Evolutionary conservation across 2,888 invertebrate genomes (phyloP), one percentile per base, ranked within the genome.

Genomic region (Clitarchus hookeri): DNA sequence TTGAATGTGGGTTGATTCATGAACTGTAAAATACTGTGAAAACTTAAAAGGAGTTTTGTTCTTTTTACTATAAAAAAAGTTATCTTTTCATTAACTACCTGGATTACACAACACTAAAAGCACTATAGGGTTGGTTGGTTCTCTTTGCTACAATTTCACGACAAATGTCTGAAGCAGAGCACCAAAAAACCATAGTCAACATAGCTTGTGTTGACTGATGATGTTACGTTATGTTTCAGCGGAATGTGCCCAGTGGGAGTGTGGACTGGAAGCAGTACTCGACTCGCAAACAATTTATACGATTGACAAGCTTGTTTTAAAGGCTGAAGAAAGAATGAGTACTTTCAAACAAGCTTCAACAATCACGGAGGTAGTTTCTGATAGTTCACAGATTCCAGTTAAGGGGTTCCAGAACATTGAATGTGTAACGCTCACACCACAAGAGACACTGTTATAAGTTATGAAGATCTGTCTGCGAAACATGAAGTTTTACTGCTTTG

Each of bases 221-320:
- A 36, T 36, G 36, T 1, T 36, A 36, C 4, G 36, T 36, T 48
- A 23, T 65, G 65, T 65, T 65, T 3, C 65, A 65, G 65, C 16
- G 65, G 65, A 65, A 65, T 65, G 65, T 65, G 65, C 65, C 65
- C 65, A 65, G 65, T 65, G 65, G 65, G 65, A 65, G 65, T 65
- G 65, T n/a, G 65, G 16, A 65, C 19, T 65, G 65, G 23, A 65
- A 65, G 65, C 65, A 65, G 19, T 65, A n/a, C 65, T 65, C 23
- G 16, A 65, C 65, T 23, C 65, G 16, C 11, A 11, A 65, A 65
- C 65, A 65, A 16, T 23, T 23, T 1, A 0, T 65, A n/a, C n/a
- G 65, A 65, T 65, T 3, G n/a, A 65, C 16, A n/a, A 65, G 2
- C 65, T 65, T n/a, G 0, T 65, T 65, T n/a, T 9, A 11, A 65